phyloP scores from a whole-genome alignment of 2,888 invertebrate genomes.

The Agelastica alni region DNA sequence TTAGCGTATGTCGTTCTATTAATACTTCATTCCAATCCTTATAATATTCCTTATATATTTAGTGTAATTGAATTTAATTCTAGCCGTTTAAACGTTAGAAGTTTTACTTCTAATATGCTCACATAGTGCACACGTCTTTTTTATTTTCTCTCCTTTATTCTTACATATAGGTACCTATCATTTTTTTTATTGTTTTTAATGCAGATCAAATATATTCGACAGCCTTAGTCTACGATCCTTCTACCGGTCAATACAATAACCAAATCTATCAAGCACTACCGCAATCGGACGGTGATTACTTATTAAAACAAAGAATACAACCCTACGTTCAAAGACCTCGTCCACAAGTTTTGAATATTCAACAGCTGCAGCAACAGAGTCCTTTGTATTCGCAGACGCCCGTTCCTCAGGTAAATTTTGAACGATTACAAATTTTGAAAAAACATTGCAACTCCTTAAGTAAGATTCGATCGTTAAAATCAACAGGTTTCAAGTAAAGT shows the following conservation, averaged over 20 bases:
- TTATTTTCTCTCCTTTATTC: no score
- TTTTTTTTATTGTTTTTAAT: neutral
- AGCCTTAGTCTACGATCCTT: constrained; percentile 76
- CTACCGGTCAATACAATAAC: constrained; percentile 77
- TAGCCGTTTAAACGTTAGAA: no score
- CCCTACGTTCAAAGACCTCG: constrained; percentile 69
- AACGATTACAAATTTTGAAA: no score
- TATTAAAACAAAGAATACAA: constrained; percentile 74
- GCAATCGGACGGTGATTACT: constrained; percentile 72
- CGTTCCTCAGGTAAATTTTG: constrained; percentile 42
- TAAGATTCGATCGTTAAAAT: no score
- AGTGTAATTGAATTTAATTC: no score
- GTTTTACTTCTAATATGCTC: neutral
- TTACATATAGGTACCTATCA: no score
- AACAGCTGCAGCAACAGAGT: constrained; percentile 61
- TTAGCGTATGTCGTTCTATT: no score
- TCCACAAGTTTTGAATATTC: constrained; percentile 60
- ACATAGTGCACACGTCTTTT: neutral
- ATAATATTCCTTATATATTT: no score
- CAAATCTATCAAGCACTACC: constrained; percentile 77
- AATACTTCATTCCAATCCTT: no score
- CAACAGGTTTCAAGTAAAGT: no score
- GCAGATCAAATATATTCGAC: constrained; percentile 73
- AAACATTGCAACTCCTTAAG: no score
- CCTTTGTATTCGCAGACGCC: constrained; percentile 57